A percentile compares a stretch with the other conserved stretches of the same genome.
Evolutionary conservation across 2,113 vertebrate genomes (phyloP).

Genomic region (Herpetotheres cachinnans): DNA sequence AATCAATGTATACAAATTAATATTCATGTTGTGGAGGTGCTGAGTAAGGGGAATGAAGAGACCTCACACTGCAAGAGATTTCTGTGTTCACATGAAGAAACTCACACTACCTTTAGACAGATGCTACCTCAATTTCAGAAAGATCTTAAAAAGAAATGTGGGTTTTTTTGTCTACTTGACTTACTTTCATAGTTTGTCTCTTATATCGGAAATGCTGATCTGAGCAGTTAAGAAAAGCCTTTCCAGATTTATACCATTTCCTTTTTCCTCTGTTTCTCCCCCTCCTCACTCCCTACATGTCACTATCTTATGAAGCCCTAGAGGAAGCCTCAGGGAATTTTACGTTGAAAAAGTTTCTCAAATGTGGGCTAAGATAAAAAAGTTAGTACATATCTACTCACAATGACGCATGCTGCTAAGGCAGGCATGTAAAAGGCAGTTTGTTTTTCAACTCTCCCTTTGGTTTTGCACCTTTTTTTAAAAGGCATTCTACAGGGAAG

Average conservation of each 20-base stretch:
- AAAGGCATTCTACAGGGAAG: not conserved
- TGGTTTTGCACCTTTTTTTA: not conserved
- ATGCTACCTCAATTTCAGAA: not conserved
- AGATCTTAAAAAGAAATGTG: not conserved
- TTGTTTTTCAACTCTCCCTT: not conserved
- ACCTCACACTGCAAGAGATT: not conserved
- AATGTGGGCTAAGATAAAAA: not conserved
- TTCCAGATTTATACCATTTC: constrained; percentile 51
- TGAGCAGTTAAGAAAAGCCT: constrained; percentile 39
- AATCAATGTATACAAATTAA: not conserved
- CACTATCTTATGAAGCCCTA: not conserved
- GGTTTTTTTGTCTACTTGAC: not conserved
- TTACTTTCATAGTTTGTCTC: constrained; percentile 7
- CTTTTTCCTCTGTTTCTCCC: constrained; percentile 47
- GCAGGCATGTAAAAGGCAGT: not conserved
- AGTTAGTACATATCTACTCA: not conserved
- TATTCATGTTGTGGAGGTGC: not conserved
- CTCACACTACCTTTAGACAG: not conserved
- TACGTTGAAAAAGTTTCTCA: not conserved
- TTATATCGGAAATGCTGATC: constrained; percentile 32
- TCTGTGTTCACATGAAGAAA: not conserved
- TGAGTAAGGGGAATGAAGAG: not conserved
- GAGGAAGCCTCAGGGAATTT: not conserved
- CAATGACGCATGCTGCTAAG: not conserved
- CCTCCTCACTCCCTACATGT: not conserved